Conservation (phyloP, 2,888 invertebrate species). For the Subacronicta megacephala region DNA sequence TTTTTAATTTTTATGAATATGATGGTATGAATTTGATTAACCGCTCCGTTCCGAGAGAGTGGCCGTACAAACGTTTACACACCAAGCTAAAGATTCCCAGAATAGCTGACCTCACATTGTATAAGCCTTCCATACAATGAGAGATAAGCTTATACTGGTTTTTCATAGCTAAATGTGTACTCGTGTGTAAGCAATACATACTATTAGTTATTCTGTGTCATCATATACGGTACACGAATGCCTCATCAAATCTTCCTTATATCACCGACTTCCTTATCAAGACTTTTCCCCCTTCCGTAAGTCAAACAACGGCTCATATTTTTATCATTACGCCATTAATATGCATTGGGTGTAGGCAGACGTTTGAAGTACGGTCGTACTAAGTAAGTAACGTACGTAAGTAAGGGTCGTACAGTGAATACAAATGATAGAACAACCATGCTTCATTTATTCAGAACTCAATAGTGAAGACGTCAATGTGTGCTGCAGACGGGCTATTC, state of each 20-base stretch:
- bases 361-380: slow-evolving; percentile 69
- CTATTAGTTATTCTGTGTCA: too few species aligned
- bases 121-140: too few species aligned
- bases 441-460: slow-evolving; percentile 63
- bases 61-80: too few species aligned
- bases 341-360: slow-evolving; percentile 64
- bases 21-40: too few species aligned
- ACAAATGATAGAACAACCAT: slow-evolving; percentile 65
- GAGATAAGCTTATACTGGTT: too few species aligned
- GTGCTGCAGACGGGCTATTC: slow-evolving; percentile 53
- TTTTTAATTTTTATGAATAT: too few species aligned
- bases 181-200: too few species aligned
- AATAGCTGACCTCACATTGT: too few species aligned
- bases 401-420: slow-evolving; percentile 66
- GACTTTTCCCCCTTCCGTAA: slow-evolving; percentile 29
- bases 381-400: too few species aligned
- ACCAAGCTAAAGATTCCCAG: too few species aligned
- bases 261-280: slow-evolving; percentile 29
- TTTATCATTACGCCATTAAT: slow-evolving; percentile 55
- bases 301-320: slow-evolving; percentile 37
- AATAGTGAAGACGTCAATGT: slow-evolving; percentile 56
- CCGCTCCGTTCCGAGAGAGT: too few species aligned
- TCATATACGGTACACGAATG: not conserved
- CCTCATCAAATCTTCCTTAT: not conserved
- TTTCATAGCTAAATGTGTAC: too few species aligned